A percentile compares a stretch with the other conserved stretches of the same genome.
Evolutionary conservation across 2,888 invertebrate genomes (phyloP).

Genomic region (Cantharis lateralis): DNA sequence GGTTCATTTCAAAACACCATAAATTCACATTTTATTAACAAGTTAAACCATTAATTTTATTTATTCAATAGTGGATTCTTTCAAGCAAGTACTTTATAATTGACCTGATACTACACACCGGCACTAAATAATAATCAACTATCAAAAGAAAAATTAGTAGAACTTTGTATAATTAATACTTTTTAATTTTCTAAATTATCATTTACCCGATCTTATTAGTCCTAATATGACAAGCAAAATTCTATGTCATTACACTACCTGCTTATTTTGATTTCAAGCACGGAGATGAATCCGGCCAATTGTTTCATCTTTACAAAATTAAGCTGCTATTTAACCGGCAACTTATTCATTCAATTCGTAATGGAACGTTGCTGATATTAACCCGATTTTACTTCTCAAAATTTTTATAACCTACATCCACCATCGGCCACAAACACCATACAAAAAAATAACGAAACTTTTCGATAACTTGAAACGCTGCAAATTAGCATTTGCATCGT

Average conservation of each 20-base stretch:
- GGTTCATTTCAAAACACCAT: conserved; percentile 4
- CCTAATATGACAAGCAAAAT: not conserved
- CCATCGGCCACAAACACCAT: not conserved
- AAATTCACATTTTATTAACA: conserved; percentile 16
- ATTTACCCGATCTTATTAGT: not conserved
- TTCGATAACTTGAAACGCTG: no score
- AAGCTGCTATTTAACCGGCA: not conserved
- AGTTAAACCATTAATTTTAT: conserved; percentile 14
- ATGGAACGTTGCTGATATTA: not conserved
- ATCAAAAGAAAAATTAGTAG: not conserved
- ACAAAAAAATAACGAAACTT: no score
- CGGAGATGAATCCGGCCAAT: not conserved
- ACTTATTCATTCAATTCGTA: not conserved
- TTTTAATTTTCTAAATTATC: not conserved
- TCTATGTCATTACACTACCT: not conserved
- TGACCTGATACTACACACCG: conserved; percentile 6
- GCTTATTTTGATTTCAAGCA: not conserved
- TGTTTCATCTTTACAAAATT: not conserved
- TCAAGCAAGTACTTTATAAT: conserved; percentile 15
- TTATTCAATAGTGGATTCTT: conserved; percentile 13
- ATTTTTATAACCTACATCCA: not conserved
- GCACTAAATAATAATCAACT: not conserved
- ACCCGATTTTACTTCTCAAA: not conserved
- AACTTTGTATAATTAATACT: not conserved
- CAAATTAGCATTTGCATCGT: no score